phyloP scores from a whole-genome alignment of 2,888 invertebrate genomes.

The Lottia gigantea region DNA sequence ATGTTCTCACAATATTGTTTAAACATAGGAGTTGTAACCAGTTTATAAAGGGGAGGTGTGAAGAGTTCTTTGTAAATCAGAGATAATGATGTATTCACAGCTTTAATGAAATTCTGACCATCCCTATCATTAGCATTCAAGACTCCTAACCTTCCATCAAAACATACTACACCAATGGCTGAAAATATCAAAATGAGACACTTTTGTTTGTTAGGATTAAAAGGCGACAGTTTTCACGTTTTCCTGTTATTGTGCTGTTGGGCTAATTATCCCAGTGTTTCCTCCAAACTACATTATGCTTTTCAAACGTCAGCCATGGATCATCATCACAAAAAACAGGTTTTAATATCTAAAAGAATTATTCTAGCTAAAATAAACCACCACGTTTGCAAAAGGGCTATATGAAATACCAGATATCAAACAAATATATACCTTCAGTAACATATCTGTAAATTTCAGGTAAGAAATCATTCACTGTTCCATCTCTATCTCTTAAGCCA shows the following conservation, averaged over 20 bases:
- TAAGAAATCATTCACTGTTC: slow-evolving; percentile 62
- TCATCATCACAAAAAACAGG: no score
- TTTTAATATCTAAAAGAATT: no score
- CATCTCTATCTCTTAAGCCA: slow-evolving; percentile 34
- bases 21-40: slow-evolving; percentile 30
- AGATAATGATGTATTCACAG: slow-evolving; percentile 52
- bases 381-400: no score
- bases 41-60: slow-evolving; percentile 56
- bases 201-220: no score
- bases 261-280: no score
- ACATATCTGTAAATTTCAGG: slow-evolving; percentile 36
- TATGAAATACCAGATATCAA: no score
- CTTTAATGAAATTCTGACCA: slow-evolving; percentile 46
- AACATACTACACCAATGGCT: slow-evolving; percentile 60
- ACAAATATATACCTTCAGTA: slow-evolving; percentile 38
- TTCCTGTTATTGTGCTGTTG: no score
- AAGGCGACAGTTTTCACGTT: no score
- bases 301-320: no score
- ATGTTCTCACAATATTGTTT: slow-evolving; percentile 10
- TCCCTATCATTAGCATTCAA: slow-evolving; percentile 38
- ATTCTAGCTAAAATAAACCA: no score
- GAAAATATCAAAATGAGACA: slow-evolving; percentile 2
- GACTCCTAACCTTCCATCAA: slow-evolving; percentile 57
- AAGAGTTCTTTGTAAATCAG: slow-evolving; percentile 57
- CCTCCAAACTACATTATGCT: no score